Conservation (phyloP, 2,113 vertebrate genomes). For the Prietella phreatophila region DNA sequence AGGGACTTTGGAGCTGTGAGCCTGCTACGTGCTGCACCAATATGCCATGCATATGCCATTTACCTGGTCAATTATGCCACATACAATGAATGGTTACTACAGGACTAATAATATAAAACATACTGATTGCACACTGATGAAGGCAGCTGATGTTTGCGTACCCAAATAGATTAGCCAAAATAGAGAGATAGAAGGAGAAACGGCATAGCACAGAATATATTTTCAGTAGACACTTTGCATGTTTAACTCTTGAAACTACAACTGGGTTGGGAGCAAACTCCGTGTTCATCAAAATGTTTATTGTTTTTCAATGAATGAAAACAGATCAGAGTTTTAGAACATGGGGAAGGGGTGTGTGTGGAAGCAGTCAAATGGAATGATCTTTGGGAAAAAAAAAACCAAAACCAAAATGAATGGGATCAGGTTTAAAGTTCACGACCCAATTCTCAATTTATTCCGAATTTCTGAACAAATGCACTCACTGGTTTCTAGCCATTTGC, state of each 20-base stretch:
- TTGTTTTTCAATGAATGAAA: slow-evolving; percentile 52
- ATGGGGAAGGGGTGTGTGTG: too few species aligned
- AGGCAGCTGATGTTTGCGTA: neutral
- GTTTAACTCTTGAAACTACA: slow-evolving; percentile 11
- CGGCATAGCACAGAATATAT: neutral
- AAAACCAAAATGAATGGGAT: neutral
- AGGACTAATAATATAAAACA: neutral
- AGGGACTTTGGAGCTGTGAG: neutral
- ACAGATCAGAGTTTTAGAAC: slow-evolving; percentile 36
- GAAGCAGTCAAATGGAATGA: slow-evolving; percentile 3
- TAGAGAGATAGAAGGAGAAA: neutral
- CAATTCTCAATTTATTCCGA: neutral
- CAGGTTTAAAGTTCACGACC: slow-evolving; percentile 7
- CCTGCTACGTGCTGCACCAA: neutral
- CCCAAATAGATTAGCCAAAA: neutral
- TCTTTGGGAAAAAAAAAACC: slow-evolving; percentile 21
- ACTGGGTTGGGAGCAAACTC: neutral
- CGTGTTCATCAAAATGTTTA: slow-evolving; percentile 51
- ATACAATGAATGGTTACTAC: too few species aligned
- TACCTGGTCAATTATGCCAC: neutral
- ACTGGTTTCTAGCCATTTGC: neutral
- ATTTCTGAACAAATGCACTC: slow-evolving; percentile 16
- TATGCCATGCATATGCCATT: neutral
- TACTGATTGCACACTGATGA: neutral
- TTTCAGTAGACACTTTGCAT: neutral